Evolutionary conservation across 2,888 invertebrate genomes (phyloP), one percentile per base, ranked within the genome.

Genomic region (Epinotia demarniana): DNA sequence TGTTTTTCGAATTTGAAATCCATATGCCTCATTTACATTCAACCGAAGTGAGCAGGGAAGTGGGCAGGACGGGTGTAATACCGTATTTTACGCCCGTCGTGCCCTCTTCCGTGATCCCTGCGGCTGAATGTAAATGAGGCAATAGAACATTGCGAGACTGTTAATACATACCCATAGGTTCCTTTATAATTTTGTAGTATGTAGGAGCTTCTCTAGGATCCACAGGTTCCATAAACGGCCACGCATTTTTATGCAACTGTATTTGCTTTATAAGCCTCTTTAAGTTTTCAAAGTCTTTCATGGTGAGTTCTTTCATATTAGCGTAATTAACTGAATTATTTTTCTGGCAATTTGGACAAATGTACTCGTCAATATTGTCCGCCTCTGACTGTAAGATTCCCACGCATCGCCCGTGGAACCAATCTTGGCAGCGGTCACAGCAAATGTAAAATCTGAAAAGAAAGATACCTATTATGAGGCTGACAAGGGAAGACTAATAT

Each of bases 371-470:
- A 81, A 99, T 98, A 82, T 97, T 97, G 86, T 99, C 98, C 27
- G 98, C 99, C 88, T 98, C 98, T 3, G 98, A 97, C 86, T 98
- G 98, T 68, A 98, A 92, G 84, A 99, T 98, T 57, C 99, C 99
- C 62, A 99, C 99, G 91, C 99, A 99, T 75, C 98, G 96, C 9
- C 99, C 99, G 90, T 99, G 99, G 94, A 99, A 99, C 99, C 99
- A 99, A 91, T 99, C 99, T 90, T 99, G 98, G 91, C 99, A 99
- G 79, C 97, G 96, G 94, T 99, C 99, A 90, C 99, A 99, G 88
- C 99, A 99, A 85, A 99, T 99, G 91, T 99, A 99, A 95, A 99
- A 99, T 91, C 98, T 98, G 88, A 58, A 94, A 92, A 73, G 73
- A 79, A 73, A 11, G n/a, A 64, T 9, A 23, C 8, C 16, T 39